Base-by-base conservation (phyloP, 2,113 vertebrate genomes). In the Cynopterus brachyotis region DNA sequence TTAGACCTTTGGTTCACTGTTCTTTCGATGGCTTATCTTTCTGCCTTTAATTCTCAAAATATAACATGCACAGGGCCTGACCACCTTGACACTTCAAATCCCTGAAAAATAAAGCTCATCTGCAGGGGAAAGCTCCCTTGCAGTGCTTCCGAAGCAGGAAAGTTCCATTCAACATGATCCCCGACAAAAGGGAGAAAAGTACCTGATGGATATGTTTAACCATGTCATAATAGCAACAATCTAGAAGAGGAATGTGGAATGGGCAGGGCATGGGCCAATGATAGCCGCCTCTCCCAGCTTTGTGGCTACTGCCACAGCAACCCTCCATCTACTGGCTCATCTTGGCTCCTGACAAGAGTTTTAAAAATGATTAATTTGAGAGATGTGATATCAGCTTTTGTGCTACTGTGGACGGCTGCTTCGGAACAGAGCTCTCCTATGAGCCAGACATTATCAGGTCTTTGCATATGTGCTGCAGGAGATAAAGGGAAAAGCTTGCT, bases 371-470 rank as follows among this genome's bases (percentile, higher is more conserved):
- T 64, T 11, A 20, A 73, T 66, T 20, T 35, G 55, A 94, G 92
- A 79, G 64, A 57, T 26, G 57, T 26, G n/a, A 83, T 89, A 47
- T 92, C 45, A 7, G 83, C 53, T 13, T 45, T 28, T 50, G 37
- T 83, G 92, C 35, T 50, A 6, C 91, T 17, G 84, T 4, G 40
- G 92, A 47, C 70, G 73, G 76, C 62, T 73, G 79, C 67, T 62
- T 66, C 47, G 0, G 35, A 40, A 57, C 24, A 79, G 75, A 60
- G 81, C 89, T 95, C 86, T 19, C 64, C 94, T 86, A 50, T 70
- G 93, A 17, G 20, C 96, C 82, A 19, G 73, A 89, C 92, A 86
- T 98, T 95, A 97, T 93, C 97, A 50, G 64, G 87, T 35, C 69
- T 97, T 92, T 90, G 86, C 90, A 95, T 88, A 93, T 50, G 79